Percentiles rank a stretch among this genome's conserved stretches.
Conservation (phyloP, 2,113 vertebrate species). For the Sander vitreus region DNA sequence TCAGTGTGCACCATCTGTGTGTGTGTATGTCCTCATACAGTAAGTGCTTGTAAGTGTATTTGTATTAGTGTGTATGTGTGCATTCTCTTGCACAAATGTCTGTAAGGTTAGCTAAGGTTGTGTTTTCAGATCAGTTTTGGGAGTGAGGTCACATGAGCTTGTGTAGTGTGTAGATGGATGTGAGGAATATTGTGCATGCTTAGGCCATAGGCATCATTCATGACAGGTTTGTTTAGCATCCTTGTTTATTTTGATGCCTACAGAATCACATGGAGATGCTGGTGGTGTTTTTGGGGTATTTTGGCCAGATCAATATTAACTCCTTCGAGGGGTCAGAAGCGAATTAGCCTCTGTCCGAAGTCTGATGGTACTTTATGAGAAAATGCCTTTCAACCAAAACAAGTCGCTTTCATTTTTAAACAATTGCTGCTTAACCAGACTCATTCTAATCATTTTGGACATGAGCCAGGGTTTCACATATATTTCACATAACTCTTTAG, state of each 20-base stretch:
- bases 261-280: slow-evolving; percentile 22
- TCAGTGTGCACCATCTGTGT: slow-evolving; percentile 67
- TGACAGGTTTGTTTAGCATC: slow-evolving; percentile 7
- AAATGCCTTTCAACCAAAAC: slow-evolving; percentile 58
- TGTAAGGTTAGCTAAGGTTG: neutral
- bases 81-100: neutral
- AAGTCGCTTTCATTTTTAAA: slow-evolving; percentile 38
- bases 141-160: neutral
- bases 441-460: slow-evolving; percentile 25
- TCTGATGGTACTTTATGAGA: slow-evolving; percentile 52
- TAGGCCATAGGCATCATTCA: slow-evolving; percentile 37
- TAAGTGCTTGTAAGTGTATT: neutral
- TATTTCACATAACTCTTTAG: slow-evolving; percentile 50
- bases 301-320: slow-evolving; percentile 59
- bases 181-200: slow-evolving; percentile 3
- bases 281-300: slow-evolving; percentile 46
- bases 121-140: slow-evolving; percentile 1
- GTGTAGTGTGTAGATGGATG: neutral
- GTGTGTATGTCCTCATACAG: slow-evolving; percentile 4
- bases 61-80: slow-evolving; percentile 4
- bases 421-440: slow-evolving; percentile 14
- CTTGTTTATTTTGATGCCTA: slow-evolving; percentile 29
- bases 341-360: slow-evolving; percentile 48
- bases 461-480: slow-evolving; percentile 22
- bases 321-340: slow-evolving; percentile 28